Conservation (phyloP, 2,113 vertebrate genomes). For the Tautogolabrus adspersus region DNA sequence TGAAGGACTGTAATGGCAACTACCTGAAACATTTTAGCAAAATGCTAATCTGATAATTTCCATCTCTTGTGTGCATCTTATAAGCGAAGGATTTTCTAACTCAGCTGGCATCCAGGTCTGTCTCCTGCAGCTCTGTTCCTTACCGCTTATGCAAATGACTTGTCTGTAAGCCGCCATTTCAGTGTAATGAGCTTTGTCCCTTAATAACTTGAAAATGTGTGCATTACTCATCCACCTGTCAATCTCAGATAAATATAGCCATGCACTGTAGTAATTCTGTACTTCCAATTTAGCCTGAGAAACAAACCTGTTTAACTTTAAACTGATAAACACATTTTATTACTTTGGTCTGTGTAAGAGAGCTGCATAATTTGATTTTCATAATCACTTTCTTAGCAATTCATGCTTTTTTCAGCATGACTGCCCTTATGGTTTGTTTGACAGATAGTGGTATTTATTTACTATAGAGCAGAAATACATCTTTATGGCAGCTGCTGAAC, state of each 20-base stretch:
- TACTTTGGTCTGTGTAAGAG: neutral
- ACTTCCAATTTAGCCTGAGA: neutral
- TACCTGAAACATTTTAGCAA: neutral
- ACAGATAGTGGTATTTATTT: constrained; percentile 14
- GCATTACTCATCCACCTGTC: constrained; percentile 14
- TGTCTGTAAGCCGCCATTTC: constrained; percentile 32
- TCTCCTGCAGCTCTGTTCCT: constrained; percentile 14
- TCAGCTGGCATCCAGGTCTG: constrained; percentile 14
- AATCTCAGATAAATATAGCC: constrained; percentile 41
- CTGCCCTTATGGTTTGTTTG: neutral
- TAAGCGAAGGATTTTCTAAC: constrained; percentile 10
- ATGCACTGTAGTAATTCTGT: neutral
- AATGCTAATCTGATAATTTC: neutral
- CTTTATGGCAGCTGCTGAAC: constrained; percentile 18
- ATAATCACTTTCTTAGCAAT: neutral
- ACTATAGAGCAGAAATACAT: neutral
- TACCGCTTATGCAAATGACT: constrained; percentile 25
- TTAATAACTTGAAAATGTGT: constrained; percentile 3
- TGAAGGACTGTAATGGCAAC: neutral
- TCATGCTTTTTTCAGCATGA: constrained; percentile 11
- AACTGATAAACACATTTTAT: neutral
- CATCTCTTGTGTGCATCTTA: constrained; percentile 17
- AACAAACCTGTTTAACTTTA: neutral
- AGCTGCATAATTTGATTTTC: neutral
- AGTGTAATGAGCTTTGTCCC: constrained; percentile 30